Evolutionary conservation across 2,113 vertebrate species (phyloP).

Genomic region (Sylvietta virens): DNA sequence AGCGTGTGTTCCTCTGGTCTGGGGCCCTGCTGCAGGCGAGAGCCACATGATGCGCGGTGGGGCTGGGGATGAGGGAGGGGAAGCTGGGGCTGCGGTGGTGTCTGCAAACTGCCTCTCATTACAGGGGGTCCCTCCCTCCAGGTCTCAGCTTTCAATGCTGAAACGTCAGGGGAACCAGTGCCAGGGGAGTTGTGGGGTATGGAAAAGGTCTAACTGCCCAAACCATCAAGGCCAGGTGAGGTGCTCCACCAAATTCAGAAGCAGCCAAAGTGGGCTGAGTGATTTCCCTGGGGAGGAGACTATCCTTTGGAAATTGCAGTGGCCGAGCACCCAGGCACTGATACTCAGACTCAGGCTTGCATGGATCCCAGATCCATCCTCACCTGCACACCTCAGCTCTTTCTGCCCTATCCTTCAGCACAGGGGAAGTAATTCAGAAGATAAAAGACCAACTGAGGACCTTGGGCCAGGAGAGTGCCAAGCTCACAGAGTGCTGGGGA

Average conservation of each 20-base stretch:
- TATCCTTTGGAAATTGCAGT: background rate
- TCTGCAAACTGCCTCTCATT: background rate
- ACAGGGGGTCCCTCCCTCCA: background rate
- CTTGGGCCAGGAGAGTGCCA: fast-evolving
- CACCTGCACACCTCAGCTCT: background rate
- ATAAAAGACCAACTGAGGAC: fast-evolving
- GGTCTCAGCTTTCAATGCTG: background rate
- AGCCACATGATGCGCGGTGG: background rate
- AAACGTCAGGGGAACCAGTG: background rate
- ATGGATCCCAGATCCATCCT: background rate
- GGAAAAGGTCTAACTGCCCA: background rate
- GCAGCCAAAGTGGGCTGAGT: background rate
- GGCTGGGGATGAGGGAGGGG: background rate
- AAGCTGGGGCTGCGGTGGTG: background rate
- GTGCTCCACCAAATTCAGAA: background rate
- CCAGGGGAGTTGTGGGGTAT: fast-evolving
- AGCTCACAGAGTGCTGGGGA: background rate
- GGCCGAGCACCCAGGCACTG: background rate
- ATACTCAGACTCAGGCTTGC: background rate
- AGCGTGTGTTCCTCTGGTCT: background rate
- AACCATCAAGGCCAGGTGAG: fast-evolving
- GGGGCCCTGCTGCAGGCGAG: background rate
- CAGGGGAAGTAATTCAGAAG: background rate
- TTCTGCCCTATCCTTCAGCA: background rate
- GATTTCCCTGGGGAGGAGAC: background rate